Conservation (phyloP, 2,888 invertebrate genomes). For the Tipula vernalis region DNA sequence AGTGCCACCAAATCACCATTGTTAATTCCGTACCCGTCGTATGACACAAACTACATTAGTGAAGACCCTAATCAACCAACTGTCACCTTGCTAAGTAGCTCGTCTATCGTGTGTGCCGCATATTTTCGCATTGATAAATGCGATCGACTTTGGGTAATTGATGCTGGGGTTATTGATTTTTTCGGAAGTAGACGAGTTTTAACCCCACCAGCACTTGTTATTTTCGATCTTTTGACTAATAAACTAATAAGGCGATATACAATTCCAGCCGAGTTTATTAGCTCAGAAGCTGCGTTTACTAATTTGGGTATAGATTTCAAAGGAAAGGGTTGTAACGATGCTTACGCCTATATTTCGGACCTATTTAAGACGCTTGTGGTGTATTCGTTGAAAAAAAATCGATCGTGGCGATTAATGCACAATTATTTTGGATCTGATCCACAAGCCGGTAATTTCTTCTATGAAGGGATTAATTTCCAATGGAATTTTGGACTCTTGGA, state of each 20-base stretch:
- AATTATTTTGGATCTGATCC: background rate
- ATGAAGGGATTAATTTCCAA: background rate
- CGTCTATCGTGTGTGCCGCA: slow-evolving; percentile 58
- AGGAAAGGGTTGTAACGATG: background rate
- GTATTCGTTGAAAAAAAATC: background rate
- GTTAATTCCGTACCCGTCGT: slow-evolving; percentile 63
- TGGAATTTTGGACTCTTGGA: background rate
- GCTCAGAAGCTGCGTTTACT: background rate
- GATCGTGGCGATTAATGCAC: background rate
- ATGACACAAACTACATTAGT: slow-evolving; percentile 48
- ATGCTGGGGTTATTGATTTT: slow-evolving; percentile 65
- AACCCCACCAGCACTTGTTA: slow-evolving; percentile 50
- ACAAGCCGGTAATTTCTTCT: background rate
- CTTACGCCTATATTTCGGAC: background rate
- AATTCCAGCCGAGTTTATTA: slow-evolving; percentile 41
- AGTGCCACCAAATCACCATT: slow-evolving; percentile 49
- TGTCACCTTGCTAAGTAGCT: slow-evolving; percentile 40
- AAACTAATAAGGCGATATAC: slow-evolving; percentile 53
- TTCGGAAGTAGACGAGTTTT: slow-evolving; percentile 49
- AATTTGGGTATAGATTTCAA: background rate
- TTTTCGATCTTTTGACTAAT: slow-evolving; percentile 66
- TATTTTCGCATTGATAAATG: slow-evolving; percentile 60
- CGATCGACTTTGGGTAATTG: slow-evolving; percentile 71
- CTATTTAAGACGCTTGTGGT: background rate
- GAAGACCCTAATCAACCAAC: background rate